Evolutionary conservation across 2,113 vertebrate species (phyloP), one percentile per base, ranked within the genome.

Genomic region (Ramphastos sulfuratus): DNA sequence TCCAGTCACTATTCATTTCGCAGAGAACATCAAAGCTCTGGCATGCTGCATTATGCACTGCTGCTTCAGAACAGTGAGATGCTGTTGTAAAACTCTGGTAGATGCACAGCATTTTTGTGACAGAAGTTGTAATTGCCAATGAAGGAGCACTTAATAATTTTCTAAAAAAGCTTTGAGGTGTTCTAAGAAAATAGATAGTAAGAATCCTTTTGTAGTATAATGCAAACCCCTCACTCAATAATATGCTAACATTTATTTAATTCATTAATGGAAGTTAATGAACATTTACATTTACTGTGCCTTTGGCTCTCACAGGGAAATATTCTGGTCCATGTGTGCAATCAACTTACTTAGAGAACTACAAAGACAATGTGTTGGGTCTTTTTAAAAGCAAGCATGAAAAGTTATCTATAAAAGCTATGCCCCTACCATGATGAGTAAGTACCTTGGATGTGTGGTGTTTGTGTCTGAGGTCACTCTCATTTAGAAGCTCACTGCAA

Each of bases 21-120:
- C 84, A 93, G 72, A 85, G 64, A 81, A 96, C 95, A 92, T 96
- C 95, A 96, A 94, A 96, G 94, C 79, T 81, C 65, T 82, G 85
- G 44, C 61, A n/a, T 24, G 73, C 61, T 78, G 33, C 65, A 60
- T 94, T 95, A 95, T 94, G 82, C 80, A 25, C 76, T 30, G 54
- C 80, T 90, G 71, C 88, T 88, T 91, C 18, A 70, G 66, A 92
- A 65, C 50, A 87, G 46, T n/a, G 66, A 85, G 79, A 59, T 79
- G 56, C 64, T 85, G 4, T 59, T 95, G 92, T 46, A 93, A 93
- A 82, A 93, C 64, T 54, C 33, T 69, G 65, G 60, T 87, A 91
- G 93, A 73, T 60, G 65, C 56, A 54, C 52, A 54, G 75, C 25
- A 71, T 85, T 93, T 89, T 89, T 1, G 5, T 82, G 75, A 85